These are phyloP conservation scores for Pterobdella sp. DNA, from an alignment of 2,888 invertebrate genomes.

Conservation along the genomic window DNA sequence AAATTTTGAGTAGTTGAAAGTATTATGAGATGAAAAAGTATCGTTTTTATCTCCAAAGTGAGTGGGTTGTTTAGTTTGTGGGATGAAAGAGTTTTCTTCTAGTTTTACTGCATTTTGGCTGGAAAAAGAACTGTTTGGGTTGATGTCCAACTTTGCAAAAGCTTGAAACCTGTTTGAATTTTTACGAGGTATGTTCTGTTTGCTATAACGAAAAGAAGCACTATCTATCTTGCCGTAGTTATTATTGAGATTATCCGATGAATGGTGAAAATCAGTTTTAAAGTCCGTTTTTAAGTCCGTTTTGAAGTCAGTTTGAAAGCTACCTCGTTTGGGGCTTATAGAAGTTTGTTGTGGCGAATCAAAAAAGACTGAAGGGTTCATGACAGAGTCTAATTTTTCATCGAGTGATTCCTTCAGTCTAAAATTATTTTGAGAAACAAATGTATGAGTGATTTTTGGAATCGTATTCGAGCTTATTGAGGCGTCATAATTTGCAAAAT, in stretches of 20 bases:
- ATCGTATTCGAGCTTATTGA: not conserved
- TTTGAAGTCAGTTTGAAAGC: constrained; percentile 3
- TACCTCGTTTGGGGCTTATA: not conserved
- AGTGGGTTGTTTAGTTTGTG: too few species aligned
- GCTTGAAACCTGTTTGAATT: not conserved
- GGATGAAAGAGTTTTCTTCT: too few species aligned
- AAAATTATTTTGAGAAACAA: constrained; percentile 7
- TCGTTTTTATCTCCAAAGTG: too few species aligned
- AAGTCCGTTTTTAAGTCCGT: not conserved
- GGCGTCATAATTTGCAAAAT: not conserved
- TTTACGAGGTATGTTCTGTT: not conserved
- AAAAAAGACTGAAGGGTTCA: constrained; percentile 12
- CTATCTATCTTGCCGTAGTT: too few species aligned
- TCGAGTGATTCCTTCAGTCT: not conserved
- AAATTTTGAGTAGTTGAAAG: too few species aligned
- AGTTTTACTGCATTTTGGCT: too few species aligned
- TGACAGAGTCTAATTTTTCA: not conserved
- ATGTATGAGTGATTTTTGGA: not conserved
- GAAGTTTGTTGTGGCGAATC: not conserved
- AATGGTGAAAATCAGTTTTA: not conserved
- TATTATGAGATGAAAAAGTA: too few species aligned
- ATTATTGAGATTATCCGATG: too few species aligned
- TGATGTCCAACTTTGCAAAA: not conserved
- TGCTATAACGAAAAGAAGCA: not conserved
- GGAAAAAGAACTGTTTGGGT: not conserved